phyloP scores from a whole-genome alignment of 92 coral and sea anemone species.

The Epizoanthus fatuus region DNA sequence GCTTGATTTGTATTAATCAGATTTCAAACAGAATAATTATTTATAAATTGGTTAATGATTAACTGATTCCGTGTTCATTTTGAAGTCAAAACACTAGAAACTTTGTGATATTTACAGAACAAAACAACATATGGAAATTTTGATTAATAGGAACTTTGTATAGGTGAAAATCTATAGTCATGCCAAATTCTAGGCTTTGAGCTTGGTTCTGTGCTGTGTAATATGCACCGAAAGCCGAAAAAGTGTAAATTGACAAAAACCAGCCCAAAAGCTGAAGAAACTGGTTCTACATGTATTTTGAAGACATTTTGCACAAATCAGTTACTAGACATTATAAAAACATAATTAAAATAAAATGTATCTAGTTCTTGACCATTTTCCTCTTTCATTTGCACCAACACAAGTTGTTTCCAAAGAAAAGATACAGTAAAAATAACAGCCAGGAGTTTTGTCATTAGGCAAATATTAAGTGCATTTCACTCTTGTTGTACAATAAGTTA shows the following conservation, averaged over 20 bases:
- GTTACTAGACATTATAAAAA: background rate
- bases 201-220: background rate
- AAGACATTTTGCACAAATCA: background rate
- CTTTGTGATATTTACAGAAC: no score
- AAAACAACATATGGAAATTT: background rate
- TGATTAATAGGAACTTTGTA: slow-evolving; percentile 2
- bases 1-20: background rate
- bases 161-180: background rate
- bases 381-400: background rate
- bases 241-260: background rate
- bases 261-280: background rate
- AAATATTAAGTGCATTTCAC: background rate
- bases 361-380: background rate
- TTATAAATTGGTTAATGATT: no score
- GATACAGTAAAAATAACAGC: background rate
- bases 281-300: background rate
- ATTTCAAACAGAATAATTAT: background rate
- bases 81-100: background rate
- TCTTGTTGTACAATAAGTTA: no score
- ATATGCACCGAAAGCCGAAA: background rate
- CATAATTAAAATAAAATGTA: no score
- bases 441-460: background rate
- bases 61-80: background rate
- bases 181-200: background rate
- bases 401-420: background rate